Conservation (phyloP, 2,113 vertebrate genomes). For the Paradoxurus hermaphroditus region DNA sequence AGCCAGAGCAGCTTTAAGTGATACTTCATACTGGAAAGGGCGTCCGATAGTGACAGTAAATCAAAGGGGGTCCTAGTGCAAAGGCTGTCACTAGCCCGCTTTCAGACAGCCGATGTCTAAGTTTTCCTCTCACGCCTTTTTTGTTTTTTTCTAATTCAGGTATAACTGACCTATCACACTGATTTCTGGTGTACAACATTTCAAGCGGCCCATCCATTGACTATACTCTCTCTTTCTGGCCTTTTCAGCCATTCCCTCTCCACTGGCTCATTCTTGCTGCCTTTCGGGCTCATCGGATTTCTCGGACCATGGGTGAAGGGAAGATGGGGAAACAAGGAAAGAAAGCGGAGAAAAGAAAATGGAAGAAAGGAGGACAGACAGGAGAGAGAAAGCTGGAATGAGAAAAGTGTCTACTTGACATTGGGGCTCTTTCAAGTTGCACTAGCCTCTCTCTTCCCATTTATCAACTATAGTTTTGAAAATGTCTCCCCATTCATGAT, state of each 20-base stretch:
- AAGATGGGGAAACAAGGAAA: background rate
- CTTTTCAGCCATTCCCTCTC: background rate
- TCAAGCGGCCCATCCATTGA: too few species aligned
- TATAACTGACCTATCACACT: background rate
- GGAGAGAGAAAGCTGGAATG: too few species aligned
- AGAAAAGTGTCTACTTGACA: background rate
- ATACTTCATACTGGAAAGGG: background rate
- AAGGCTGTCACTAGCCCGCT: background rate
- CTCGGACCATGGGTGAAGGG: background rate
- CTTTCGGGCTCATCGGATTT: background rate
- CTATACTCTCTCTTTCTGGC: background rate
- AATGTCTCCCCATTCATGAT: background rate
- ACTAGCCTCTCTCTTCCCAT: too few species aligned
- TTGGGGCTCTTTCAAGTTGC: background rate
- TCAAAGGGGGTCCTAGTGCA: background rate
- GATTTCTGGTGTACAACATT: too few species aligned
- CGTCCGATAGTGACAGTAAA: background rate
- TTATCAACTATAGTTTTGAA: background rate
- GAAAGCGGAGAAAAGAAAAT: background rate
- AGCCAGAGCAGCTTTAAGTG: background rate
- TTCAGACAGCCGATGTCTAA: background rate
- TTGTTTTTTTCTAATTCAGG: background rate
- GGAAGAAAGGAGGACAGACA: background rate
- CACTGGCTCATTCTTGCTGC: background rate
- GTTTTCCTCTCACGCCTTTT: background rate